Base-by-base conservation (phyloP, 2,888 invertebrate genomes). In the Suillia variegata region DNA sequence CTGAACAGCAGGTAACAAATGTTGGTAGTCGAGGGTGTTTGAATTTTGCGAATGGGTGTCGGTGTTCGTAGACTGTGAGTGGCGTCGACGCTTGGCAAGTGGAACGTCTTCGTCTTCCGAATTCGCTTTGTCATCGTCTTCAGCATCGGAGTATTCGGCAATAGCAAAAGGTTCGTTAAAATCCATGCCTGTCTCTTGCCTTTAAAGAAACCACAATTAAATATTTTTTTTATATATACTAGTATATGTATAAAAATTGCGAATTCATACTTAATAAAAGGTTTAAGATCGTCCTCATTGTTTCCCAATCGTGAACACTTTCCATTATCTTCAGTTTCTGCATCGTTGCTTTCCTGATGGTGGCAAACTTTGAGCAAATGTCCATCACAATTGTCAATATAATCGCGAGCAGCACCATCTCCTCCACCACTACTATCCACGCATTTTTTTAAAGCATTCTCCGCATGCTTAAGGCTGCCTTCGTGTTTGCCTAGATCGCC, bases 381-480 rank as follows among this genome's bases (percentile, higher is more conserved):
- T 21, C n/a, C 8, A 2, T 49, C 26, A 38, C n/a, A 12, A 5
- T 12, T 52, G 3, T 48, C 52, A 2, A n/a, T 17, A 12, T 34
- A 6, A 4, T 33, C 13, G 2, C 49, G 22, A 15, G 5, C 22
- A 17, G 42, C 33, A 2, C 18, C 47, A 17, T 53, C 53, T n/a
- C n/a, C n/a, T n/a, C n/a, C n/a, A n/a, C n/a, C n/a, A n/a, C 0
- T 53, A 5, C 13, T 65, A 53, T 10, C 15, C 38, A 66, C 34
- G 1, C 68, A 54, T 13, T 76, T 74, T 6, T 76, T 67, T 22
- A 74, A 67, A 0, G 76, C 65, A 38, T 74, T 74, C 21, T 74
- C 77, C 12, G 76, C 65, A 22, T 74, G 74, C 17, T 74, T 74
- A 1, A 76, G 76, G 63, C 74, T 74, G 58, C 77, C 74, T 59